These are phyloP conservation scores for Oreamnos americanus DNA, from an alignment of 2,113 vertebrate species.

Conservation along the genomic window DNA sequence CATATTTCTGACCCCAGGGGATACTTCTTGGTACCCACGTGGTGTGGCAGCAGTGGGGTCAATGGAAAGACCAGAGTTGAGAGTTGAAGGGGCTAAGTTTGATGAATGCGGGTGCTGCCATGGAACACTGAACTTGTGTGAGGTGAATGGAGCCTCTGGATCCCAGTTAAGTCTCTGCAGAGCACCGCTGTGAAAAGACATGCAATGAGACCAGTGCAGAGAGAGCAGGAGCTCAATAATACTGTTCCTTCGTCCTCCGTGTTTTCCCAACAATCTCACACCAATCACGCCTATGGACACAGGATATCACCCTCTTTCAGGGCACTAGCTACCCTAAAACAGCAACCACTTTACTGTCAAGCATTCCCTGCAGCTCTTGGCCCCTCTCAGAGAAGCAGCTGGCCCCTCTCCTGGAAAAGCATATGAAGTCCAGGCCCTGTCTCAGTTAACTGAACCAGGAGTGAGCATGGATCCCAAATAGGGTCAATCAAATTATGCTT, in stretches of 20 bases:
- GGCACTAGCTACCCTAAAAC: background rate
- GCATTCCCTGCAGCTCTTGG: background rate
- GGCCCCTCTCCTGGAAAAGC: background rate
- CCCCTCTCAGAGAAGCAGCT: background rate
- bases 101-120: background rate
- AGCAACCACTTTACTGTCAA: background rate
- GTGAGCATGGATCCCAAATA: background rate
- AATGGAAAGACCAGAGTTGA: background rate
- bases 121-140: background rate
- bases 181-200: background rate
- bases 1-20: background rate
- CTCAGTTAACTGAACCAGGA: background rate
- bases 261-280: background rate
- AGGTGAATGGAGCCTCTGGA: background rate
- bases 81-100: background rate
- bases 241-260: fast-evolving
- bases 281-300: background rate
- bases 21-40: background rate
- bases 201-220: fast-evolving
- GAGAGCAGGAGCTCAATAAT: background rate
- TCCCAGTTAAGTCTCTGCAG: background rate
- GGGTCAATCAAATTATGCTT: background rate
- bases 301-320: background rate
- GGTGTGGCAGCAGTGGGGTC: background rate
- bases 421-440: fast-evolving